Conservation (phyloP, 2,888 invertebrate genomes). For the Caenorhabditis panamensis region DNA sequence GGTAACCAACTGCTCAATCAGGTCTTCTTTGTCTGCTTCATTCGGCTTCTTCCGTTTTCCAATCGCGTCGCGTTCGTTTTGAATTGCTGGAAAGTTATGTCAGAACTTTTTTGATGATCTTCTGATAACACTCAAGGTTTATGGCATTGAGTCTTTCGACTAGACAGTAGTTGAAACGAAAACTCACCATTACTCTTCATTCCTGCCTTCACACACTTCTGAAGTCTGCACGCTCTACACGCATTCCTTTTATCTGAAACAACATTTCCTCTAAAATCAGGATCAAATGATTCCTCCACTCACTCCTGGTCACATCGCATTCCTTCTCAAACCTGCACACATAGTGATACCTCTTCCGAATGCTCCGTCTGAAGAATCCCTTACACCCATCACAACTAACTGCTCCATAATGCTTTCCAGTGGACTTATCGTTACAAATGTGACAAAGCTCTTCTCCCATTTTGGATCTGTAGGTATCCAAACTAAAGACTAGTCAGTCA, state of each 20-base stretch:
- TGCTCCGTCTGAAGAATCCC: slow-evolving; percentile 80
- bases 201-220: slow-evolving; percentile 74
- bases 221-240: slow-evolving; percentile 75
- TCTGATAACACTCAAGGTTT: not conserved
- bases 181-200: slow-evolving; percentile 73
- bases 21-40: slow-evolving; percentile 53
- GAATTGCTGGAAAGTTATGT: slow-evolving; percentile 68
- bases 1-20: slow-evolving; percentile 69
- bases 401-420: slow-evolving; percentile 80
- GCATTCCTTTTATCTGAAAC: slow-evolving; percentile 76
- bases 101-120: too few species aligned
- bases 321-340: slow-evolving; percentile 77
- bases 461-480: slow-evolving; percentile 23
- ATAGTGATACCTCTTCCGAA: slow-evolving; percentile 79
- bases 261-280: not conserved
- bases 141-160: too few species aligned
- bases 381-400: slow-evolving; percentile 80
- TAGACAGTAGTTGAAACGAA: too few species aligned
- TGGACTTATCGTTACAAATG: slow-evolving; percentile 79
- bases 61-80: slow-evolving; percentile 76
- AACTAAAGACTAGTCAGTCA: too few species aligned
- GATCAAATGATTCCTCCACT: slow-evolving; percentile 19
- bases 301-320: slow-evolving; percentile 80
- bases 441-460: slow-evolving; percentile 73
- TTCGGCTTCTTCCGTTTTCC: slow-evolving; percentile 74